Base-by-base conservation (phyloP, 1,140 invertebrate genomes). In the Pseudomyrmex dendroicus region DNA sequence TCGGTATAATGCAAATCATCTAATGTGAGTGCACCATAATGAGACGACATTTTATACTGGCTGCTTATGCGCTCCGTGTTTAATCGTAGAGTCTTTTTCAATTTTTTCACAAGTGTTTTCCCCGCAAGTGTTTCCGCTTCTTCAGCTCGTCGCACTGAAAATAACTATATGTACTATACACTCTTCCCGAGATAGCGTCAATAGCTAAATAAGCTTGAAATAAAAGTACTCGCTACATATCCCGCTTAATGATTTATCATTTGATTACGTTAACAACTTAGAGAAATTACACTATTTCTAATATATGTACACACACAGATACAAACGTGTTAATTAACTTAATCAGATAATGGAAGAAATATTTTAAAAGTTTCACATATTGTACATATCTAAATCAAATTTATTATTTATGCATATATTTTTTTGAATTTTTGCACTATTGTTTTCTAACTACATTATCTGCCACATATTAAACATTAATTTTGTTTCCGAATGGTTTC, bases 1-100 rank as follows among this genome's bases (percentile, higher is more conserved):
- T 52, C 10, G 63, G 9, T 48, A 54, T 12, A 35, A 35, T 12
- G 48, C n/a, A 35, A 10, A 64, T 64, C 64, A 77, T 66, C 61
- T 67, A 77, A 56, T 67, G 67, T 82, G 77, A 82, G 22, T 44
- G 77, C 67, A 59, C 67, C 77, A 82, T 82, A 82, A 82, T 17
- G 66, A 48, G 44, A 13, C 15, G 57, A 73, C 66, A 82, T 54
- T 82, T 59, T 48, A 35, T 25, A 13, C 9, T 13, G 35, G 44
- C 17, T 73, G 67, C 77, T 82, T 61, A 80, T 61, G 35, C 76
- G 20, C 67, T 17, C 35, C 5, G 52, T 59, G 48, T 73, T 82
- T 82, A 73, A 82, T 73, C 67, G 54, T n/a, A 35, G n/a, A 35
- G 44, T 13, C 77, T 73, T 5, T 61, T 73, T 56, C 59, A 82